Evolutionary conservation across 2,888 invertebrate species (phyloP), one percentile per base, ranked within the genome.

Genomic region (Catocala sponsa): DNA sequence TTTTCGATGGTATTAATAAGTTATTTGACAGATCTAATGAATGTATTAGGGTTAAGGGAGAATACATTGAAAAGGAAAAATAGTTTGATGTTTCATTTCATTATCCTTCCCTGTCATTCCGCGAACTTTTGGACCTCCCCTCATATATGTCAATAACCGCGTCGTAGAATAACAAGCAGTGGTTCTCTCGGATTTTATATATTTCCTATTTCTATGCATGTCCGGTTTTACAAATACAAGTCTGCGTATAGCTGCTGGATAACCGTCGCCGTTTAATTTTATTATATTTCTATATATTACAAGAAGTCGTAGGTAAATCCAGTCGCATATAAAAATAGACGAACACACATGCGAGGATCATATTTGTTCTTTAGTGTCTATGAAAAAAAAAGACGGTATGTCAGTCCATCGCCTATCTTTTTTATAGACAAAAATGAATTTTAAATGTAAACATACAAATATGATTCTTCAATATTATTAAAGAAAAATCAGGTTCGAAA

Each of bases 261-360:
- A 78, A 75, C 75, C 70, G 66, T 62, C 69, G 44, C 65, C 48
- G 63, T 63, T 67, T 65, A 59, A 65, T 71, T 64, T 62, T 10
- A 55, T 61, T 56, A 63, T 43, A 65, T 51, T 61, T 58, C 65
- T 72, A 55, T 70, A 74, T 65, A 60, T 55, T 65, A 70, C 55
- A 76, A 60, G 62, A 65, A 76, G 51, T 73, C 62, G 73, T 71
- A 70, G 56, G 68, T 71, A 68, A 73, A 70, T 75, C 70, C 68
- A 78, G 67, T 76, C 73, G 70, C 70, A 66, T 71, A 63, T 59
- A 63, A 68, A 76, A 71, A 67, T 59, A 72, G 53, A 74, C 67
- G 65, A 77, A 78, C 75, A 78, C 76, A 74, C 78, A 78, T 78
- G 78, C 78, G 63, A 75, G 62, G 59, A 71, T 60, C 76, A 75